phyloP scores from a whole-genome alignment of 2,113 vertebrate genomes.

The Drymodes brunneopygia region DNA sequence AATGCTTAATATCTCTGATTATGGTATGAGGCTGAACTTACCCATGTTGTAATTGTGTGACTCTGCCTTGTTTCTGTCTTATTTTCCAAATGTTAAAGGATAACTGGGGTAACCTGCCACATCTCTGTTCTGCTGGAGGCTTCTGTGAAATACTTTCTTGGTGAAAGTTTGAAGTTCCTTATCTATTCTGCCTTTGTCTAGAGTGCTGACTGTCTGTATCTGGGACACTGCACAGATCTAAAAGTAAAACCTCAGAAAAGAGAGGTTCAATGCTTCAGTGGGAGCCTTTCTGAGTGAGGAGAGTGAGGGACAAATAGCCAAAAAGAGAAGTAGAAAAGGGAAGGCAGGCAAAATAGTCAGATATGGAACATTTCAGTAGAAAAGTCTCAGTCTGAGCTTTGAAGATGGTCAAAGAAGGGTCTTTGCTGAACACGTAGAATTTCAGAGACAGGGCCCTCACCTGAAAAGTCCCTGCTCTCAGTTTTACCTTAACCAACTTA shows the following conservation, averaged over 20 bases:
- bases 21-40: neutral
- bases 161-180: neutral
- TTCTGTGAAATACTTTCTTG: neutral
- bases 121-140: neutral
- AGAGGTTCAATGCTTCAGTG: neutral
- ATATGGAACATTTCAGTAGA: neutral
- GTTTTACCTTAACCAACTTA: neutral
- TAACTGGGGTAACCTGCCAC: neutral
- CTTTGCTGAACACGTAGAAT: neutral
- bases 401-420: neutral
- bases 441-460: neutral
- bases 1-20: neutral
- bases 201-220: neutral
- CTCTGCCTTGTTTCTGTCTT: neutral
- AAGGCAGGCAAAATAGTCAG: neutral
- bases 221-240: neutral
- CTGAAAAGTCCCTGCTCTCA: neutral
- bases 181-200: neutral
- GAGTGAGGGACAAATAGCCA: neutral
- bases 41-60: neutral
- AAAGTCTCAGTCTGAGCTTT: neutral
- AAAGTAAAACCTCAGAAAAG: neutral
- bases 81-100: neutral
- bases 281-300: neutral
- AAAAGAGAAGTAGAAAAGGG: neutral